phyloP scores from a whole-genome alignment of 2,113 vertebrate genomes.

The Leiothrix lutea region DNA sequence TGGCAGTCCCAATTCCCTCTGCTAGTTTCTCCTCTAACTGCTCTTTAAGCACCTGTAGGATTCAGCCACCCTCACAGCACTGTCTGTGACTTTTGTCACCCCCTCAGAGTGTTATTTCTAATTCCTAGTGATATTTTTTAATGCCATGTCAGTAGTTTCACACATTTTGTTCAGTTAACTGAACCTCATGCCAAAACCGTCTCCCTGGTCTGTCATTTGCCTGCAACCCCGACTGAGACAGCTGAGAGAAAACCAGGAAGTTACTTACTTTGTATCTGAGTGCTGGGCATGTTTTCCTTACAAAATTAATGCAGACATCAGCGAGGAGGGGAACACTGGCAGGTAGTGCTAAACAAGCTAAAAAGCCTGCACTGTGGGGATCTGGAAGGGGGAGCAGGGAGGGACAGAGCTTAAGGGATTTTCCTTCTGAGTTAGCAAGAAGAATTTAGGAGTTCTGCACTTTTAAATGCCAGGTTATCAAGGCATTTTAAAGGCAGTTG shows the following conservation, averaged over 20 bases:
- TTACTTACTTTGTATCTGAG: not conserved
- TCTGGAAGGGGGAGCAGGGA: not conserved
- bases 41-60: not conserved
- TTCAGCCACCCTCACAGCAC: not conserved
- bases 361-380: not conserved
- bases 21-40: not conserved
- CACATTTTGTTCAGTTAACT: not conserved
- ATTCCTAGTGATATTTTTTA: not conserved
- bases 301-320: not conserved
- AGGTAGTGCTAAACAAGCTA: not conserved
- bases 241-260: not conserved
- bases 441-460: not conserved
- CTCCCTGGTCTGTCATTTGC: not conserved
- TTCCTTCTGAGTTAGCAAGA: not conserved
- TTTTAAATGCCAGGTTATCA: not conserved
- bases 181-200: not conserved
- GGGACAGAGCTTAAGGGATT: not conserved
- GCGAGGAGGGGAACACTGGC: rapidly evolving
- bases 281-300: not conserved
- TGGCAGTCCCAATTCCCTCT: not conserved
- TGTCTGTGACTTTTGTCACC: not conserved
- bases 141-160: not conserved
- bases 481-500: not conserved
- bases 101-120: not conserved
- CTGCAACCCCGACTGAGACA: not conserved